Evolutionary conservation across 2,888 invertebrate genomes (phyloP), one percentile per base, ranked within the genome.

Genomic region (Meiosimyza decipiens): DNA sequence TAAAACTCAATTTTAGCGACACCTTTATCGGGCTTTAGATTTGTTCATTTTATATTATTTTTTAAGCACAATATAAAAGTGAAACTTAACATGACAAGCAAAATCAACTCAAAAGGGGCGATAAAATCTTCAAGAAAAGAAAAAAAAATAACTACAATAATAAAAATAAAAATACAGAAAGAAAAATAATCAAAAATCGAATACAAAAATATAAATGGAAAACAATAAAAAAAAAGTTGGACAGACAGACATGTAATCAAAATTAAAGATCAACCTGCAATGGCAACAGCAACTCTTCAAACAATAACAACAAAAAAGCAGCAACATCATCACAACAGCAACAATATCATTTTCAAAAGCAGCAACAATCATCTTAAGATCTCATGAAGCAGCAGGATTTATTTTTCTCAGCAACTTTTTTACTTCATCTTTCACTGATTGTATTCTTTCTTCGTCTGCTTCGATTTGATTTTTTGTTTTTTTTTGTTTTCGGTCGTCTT

Each of bases 221-320:
- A 72, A 73, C 50, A 11, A 64, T 40, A 72, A 71, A 40, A 72
- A n/a, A 59, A 52, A 22, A 57, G 12, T 57, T 28, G 15, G 57
- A 57, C 28, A 57, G 28, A 57, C 57, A 22, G 22, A 40, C 9
- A 76, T 71, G 70, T 72, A 76, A 76, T 76, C 76, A 76, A 73
- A 73, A 76, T 71, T 74, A 74, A 73, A 76, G 73, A 76, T 76
- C 76, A 75, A 75, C 72, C 63, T 63, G 63, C 9, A 49, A 16
- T 28, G 47, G 18, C 18, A 49, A 18, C 12, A 22, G 52, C 52
- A 52, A 60, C 52, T 71, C 60, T 64, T 70, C 52, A 62, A 73
- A 75, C 66, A 71, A 72, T 73, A 60, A 75, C 70, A 68, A 54
- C 71, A 69, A 68, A 18, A 73, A 66, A 60, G 47, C 64, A 22